Evolutionary conservation across 2,797 vertebrate species (phyloP), one percentile per base, ranked within the genome.

Genomic region (Phataginus tricuspis): DNA sequence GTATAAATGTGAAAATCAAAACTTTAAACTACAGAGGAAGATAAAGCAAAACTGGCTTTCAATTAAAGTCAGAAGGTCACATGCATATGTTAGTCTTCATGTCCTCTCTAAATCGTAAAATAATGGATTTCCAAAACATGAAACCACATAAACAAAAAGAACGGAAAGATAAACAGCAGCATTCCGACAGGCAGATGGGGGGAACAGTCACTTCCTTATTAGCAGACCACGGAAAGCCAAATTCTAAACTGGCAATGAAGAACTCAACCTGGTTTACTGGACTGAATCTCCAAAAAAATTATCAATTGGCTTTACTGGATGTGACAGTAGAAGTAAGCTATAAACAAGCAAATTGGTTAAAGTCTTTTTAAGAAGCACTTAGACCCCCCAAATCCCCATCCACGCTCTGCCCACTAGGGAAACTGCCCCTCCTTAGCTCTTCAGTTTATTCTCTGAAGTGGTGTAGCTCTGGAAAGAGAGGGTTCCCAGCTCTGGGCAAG

Each of bases 241-340:
- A 80, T 71, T 89, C 78, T 93, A 82, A 89, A 86, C 12, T 37
- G 34, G 11, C 55, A 91, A 63, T 53, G 37, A 89, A 77, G 16
- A 83, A 86, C 72, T 55, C 2, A 86, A n/a, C 83, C 87, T 78
- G 87, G 86, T 86, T 83, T 91, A 82, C 21, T 29, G 34, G 68
- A 85, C 31, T 85, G 61, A 93, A 59, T 21, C 0, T 29, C 29
- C 34, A 79, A 25, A 23, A 80, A 63, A 91, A 71, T 55, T 96
- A 61, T 93, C 63, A 84, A 7, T 45, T n/a, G 49, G 16, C 63
- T 93, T 91, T 85, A 45, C 55, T 71, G 27, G 61, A 61, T 25
- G 1, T 59, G 61, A 49, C 29, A 79, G 61, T 37, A 84, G 64
- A 80, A 66, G 10, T 53, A 59, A 85, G 51, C n/a, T 78, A 49